phyloP scores from a whole-genome alignment of 2,113 vertebrate genomes.

The Cathartes aura region DNA sequence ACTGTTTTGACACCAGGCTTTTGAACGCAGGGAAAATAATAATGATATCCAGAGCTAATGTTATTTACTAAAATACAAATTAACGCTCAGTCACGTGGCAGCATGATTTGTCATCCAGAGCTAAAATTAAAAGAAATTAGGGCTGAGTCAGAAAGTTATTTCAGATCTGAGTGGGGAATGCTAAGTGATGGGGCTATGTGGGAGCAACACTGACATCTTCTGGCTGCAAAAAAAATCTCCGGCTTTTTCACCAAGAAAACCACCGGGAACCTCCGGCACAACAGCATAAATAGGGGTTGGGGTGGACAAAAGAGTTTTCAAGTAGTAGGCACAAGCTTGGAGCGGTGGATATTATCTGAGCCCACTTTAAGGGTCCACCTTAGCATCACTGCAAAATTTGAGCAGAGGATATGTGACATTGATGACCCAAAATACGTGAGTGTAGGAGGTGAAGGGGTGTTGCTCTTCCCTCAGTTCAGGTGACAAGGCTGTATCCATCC shows the following conservation, averaged over 20 bases:
- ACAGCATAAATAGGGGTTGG: background rate
- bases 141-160: conserved; percentile 79
- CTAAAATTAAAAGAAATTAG: conserved; percentile 76
- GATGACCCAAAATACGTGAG: background rate
- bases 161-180: conserved; percentile 14
- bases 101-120: conserved; percentile 67
- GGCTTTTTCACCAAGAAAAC: background rate
- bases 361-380: background rate
- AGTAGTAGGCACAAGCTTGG: background rate
- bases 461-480: background rate
- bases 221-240: background rate
- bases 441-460: background rate
- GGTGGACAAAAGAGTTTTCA: background rate
- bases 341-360: background rate
- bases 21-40: background rate
- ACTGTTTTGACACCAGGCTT: conserved; percentile 41
- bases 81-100: conserved; percentile 52
- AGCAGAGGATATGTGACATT: background rate
- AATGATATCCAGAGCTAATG: conserved; percentile 42
- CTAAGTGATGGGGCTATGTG: background rate
- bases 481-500: background rate
- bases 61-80: conserved; percentile 69
- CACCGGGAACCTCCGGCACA: rapidly evolving
- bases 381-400: background rate
- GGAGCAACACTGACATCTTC: conserved; percentile 57